Base-by-base conservation (phyloP, 2,113 vertebrate genomes). In the Sinocyclocheilus maitianheensis region DNA sequence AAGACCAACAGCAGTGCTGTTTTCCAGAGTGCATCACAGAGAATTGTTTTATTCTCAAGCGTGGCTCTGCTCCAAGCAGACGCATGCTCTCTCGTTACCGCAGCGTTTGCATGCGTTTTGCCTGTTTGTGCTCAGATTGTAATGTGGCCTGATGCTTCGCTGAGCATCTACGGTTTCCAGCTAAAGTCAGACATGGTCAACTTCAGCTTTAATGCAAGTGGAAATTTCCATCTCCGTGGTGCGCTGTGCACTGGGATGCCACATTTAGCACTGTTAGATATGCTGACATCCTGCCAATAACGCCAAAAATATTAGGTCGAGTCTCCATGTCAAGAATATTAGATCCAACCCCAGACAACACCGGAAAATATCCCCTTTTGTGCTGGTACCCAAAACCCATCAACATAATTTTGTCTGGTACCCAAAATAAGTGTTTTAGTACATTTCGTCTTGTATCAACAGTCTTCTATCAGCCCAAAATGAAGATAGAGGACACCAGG, bases 61-160 rank as follows among this genome's bases (percentile, higher is more conserved):
- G 10, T 37, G 30, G 77, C 53, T 80, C 12, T 12, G 80, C 79
- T 82, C 30, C 24, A 67, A 18, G 58, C 85, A 37, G 43, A 43
- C 1, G 53, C 85, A 71, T 18, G 58, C 34, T 65, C 26, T 77
- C 12, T 77, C 24, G 13, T 43, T 74, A 65, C 83, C 62, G 26
- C 40, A 63, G 18, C 6, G 84, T 89, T 89, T 87, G 82, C 86
- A 90, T 90, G 75, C 62, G 8, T 60, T 88, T 89, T 91, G 80
- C 80, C 81, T 87, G 65, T 72, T 75, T 85, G 83, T 69, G 62
- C 78, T 55, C 80, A 48, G 84, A 69, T 72, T 85, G 85, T 46
- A 88, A 87, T 62, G 30, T 0, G 77, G 78, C 53, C 46, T 26
- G 60, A 86, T 26, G 88, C 84, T 87, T 72, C 67, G 60, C 65